These are phyloP conservation scores for Mirounga angustirostris DNA, from an alignment of 2,113 vertebrate genomes.

Conservation along the genomic window DNA sequence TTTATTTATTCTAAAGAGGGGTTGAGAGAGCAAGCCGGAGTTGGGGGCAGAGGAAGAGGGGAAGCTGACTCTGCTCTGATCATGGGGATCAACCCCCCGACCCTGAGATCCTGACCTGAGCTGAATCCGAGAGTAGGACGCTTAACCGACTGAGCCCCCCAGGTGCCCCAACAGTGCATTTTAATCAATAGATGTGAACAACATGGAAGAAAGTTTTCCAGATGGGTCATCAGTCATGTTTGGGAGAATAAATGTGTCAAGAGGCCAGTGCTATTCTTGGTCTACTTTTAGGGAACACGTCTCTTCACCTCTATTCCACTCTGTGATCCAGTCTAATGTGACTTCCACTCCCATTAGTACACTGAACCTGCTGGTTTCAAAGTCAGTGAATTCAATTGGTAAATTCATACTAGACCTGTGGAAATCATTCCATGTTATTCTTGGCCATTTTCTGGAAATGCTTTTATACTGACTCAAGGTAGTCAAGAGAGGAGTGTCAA, in stretches of 20 bases:
- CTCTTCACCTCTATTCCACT: neutral
- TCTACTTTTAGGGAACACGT: neutral
- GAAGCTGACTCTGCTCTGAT: neutral
- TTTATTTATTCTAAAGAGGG: neutral
- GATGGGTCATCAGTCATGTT: neutral
- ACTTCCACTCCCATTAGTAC: neutral
- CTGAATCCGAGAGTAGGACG: neutral
- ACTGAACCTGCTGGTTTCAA: neutral
- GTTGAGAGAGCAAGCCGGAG: neutral
- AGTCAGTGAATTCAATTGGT: neutral
- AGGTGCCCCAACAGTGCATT: neutral
- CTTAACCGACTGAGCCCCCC: neutral
- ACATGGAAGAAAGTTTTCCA: neutral
- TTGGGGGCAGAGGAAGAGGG: neutral
- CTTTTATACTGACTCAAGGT: neutral
- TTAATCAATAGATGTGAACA: neutral
- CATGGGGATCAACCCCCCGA: neutral
- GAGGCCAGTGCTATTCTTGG: no score
- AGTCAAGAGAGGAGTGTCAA: neutral
- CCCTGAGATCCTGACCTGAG: neutral
- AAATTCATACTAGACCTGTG: neutral
- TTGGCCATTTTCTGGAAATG: neutral
- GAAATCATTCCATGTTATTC: neutral
- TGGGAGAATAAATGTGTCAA: neutral
- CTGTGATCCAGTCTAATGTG: neutral